Evolutionary conservation across 2,797 vertebrate species (phyloP).

Genomic region (Periophthalmus magnuspinnatus): DNA sequence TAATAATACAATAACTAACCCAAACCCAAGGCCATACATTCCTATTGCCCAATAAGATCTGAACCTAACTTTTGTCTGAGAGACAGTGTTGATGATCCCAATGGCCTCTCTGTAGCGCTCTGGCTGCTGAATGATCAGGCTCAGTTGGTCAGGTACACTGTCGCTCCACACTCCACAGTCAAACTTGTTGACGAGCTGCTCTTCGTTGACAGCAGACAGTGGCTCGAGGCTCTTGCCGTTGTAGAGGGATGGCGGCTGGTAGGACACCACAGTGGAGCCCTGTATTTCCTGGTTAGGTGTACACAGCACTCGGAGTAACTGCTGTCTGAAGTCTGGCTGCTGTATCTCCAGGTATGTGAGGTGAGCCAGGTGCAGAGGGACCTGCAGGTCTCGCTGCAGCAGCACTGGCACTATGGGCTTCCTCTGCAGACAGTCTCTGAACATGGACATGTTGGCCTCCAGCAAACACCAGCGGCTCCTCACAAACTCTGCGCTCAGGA

Average conservation of each 20-base stretch:
- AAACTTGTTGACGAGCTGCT: slow-evolving; percentile 20
- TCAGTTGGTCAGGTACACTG: slow-evolving; percentile 59
- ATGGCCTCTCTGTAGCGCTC: slow-evolving; percentile 38
- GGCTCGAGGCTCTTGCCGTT: slow-evolving; percentile 3
- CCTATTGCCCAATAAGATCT: background rate
- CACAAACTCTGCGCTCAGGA: slow-evolving; percentile 71
- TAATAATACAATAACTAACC: background rate
- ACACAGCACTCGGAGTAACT: background rate
- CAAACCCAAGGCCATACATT: background rate
- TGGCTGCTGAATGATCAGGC: slow-evolving; percentile 2
- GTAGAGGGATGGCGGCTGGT: slow-evolving; percentile 2
- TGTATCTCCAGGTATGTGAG: slow-evolving; percentile 69
- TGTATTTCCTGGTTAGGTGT: background rate
- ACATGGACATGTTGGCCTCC: slow-evolving; percentile 72
- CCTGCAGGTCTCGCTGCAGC: slow-evolving; percentile 51
- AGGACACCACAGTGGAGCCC: background rate
- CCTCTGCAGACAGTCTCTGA: slow-evolving; percentile 64
- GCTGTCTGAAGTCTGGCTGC: slow-evolving; percentile 37
- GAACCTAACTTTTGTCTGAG: slow-evolving; percentile 41
- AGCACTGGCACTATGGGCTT: slow-evolving; percentile 68
- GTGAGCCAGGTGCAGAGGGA: slow-evolving; percentile 70
- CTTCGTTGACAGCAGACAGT: background rate
- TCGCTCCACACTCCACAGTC: slow-evolving; percentile 59
- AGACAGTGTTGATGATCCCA: slow-evolving; percentile 55
- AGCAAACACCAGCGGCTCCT: slow-evolving; percentile 74